Conservation (phyloP, 2,797 vertebrate genomes). For the Alauda arvensis region DNA sequence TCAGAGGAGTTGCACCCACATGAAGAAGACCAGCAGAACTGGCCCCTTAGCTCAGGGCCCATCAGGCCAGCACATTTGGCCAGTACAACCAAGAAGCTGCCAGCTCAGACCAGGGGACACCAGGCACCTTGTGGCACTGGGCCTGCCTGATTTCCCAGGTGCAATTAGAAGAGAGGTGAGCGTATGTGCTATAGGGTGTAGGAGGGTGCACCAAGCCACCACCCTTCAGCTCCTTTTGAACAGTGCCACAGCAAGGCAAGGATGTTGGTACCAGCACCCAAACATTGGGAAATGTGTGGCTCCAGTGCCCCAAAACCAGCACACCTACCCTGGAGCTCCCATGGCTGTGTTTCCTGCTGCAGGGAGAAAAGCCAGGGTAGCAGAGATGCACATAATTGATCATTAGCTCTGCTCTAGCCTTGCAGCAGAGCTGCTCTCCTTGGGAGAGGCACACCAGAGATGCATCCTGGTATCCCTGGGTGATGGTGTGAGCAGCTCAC, state of each 20-base stretch:
- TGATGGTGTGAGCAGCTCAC: accelerated
- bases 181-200: accelerated
- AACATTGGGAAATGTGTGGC: background rate
- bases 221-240: background rate
- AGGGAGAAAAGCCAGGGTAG: background rate
- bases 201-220: background rate
- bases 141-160: background rate
- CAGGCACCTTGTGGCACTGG: background rate
- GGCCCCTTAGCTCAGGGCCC: background rate
- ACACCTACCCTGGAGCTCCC: accelerated
- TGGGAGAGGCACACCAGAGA: background rate
- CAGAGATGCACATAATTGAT: background rate
- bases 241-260: background rate
- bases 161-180: background rate
- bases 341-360: accelerated
- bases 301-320: background rate
- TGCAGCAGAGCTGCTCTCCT: background rate
- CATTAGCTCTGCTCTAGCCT: background rate
- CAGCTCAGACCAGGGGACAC: background rate
- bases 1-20: background rate
- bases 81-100: background rate
- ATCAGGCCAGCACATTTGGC: background rate
- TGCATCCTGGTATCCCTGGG: background rate
- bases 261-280: accelerated
- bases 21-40: background rate